phyloP scores from a whole-genome alignment of 2,113 vertebrate species.

The Amphilophus citrinellus region DNA sequence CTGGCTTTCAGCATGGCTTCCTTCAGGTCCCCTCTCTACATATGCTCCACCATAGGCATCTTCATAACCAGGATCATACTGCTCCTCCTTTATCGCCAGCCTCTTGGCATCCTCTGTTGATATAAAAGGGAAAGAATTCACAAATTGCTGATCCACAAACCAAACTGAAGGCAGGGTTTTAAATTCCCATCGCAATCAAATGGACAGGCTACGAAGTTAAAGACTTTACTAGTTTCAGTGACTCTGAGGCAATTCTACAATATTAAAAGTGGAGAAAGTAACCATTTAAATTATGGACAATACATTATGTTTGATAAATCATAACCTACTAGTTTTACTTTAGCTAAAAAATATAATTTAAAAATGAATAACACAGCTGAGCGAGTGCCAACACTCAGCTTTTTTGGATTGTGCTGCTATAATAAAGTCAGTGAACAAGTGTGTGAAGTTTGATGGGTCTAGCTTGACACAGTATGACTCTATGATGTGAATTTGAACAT shows the following conservation, averaged over 20 bases:
- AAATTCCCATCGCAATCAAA: not conserved
- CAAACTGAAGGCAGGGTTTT: not conserved
- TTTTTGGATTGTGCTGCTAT: too few species aligned
- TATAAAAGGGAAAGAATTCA: not conserved
- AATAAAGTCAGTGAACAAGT: too few species aligned
- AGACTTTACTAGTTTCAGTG: not conserved
- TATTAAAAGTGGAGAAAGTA: not conserved
- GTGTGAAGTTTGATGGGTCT: too few species aligned
- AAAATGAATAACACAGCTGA: too few species aligned
- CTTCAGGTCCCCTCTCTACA: constrained; percentile 69
- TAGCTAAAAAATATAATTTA: not conserved
- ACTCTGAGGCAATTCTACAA: not conserved
- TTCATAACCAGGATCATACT: constrained; percentile 96
- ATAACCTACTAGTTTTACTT: not conserved
- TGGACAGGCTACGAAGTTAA: not conserved
- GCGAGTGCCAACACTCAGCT: too few species aligned
- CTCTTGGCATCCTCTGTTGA: constrained; percentile 93
- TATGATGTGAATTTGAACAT: too few species aligned
- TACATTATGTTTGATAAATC: not conserved
- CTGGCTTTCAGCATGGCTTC: constrained; percentile 24
- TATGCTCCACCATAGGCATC: constrained; percentile 90
- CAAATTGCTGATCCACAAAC: not conserved
- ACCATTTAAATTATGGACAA: too few species aligned
- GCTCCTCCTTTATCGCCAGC: constrained; percentile 96
- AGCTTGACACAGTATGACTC: too few species aligned